Base-by-base conservation (phyloP, 2,888 invertebrate species). In the Phyllotreta cruciferae region DNA sequence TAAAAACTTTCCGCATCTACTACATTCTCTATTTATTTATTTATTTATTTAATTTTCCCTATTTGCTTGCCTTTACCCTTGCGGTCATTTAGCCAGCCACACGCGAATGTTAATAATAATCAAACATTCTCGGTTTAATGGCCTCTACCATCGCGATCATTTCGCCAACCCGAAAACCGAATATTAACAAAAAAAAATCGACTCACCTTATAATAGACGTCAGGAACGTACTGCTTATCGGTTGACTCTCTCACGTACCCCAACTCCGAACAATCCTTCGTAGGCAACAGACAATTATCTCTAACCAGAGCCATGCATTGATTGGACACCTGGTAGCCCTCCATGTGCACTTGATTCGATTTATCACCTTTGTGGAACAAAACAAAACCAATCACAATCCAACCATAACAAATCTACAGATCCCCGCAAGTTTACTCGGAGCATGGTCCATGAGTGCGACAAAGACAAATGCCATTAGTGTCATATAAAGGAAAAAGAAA, bases 301-400 rank as follows among this genome's bases (percentile, higher is more conserved):
- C 93, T 86, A 62, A 98, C 98, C 77, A 99, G 85, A 65, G 97
- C 95, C 92, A 94, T 94, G 81, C 98, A 97, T 83, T 99, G 99
- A 81, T 95, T 94, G 45, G 98, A 98, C 70, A 99, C 98, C 83
- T 97, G 96, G 84, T 99, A 99, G 39, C 98, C 99, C 82, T 98
- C 98, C 91, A 98, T 96, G 82, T 97, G 96, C 64, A 99, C 95
- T 83, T 95, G 95, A 79, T 94, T 90, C 60, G 83, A 86, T 74
- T 88, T 86, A 83, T 98, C 98, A 65, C 98, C 94, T 93, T 24
- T n/a, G n/a, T n/a, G n/a, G n/a, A 4, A 1, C 24, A 24, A 24
- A 24, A 24, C 1, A 1, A 24, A 24, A 24, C 24, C 24, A 1
- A 24, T 24, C 24, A 24, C 24, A n/a, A n/a, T n/a, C n/a, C n/a